Percentiles rank a stretch among this genome's conserved stretches.
These are phyloP conservation scores for Euglossa dilemma DNA, from an alignment of 1,140 invertebrate genomes.

Conservation along the genomic window DNA sequence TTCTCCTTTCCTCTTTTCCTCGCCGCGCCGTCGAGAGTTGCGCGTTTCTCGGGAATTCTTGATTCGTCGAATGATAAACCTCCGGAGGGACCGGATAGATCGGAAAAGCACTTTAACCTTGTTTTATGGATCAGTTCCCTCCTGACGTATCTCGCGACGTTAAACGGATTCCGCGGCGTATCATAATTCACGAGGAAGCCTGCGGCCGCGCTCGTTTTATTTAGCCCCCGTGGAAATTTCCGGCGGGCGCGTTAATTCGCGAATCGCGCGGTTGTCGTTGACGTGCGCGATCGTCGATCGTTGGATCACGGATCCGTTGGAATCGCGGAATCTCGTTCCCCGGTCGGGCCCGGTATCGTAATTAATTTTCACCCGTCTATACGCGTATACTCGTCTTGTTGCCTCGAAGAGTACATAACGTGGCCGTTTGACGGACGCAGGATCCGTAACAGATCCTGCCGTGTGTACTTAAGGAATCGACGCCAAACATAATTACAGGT, in stretches of 20 bases:
- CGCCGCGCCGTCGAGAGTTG: neutral
- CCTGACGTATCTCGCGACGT: neutral
- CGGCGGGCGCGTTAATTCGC: neutral
- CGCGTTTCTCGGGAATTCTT: neutral
- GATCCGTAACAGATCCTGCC: conserved; percentile 61
- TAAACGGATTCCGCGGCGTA: neutral
- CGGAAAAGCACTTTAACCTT: neutral
- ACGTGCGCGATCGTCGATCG: neutral
- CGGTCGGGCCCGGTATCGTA: neutral
- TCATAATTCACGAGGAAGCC: neutral
- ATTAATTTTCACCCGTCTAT: conserved; percentile 53
- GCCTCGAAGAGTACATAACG: conserved; percentile 61
- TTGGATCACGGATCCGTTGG: neutral
- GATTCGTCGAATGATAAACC: neutral
- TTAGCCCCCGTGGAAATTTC: neutral
- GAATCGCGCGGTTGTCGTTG: neutral
- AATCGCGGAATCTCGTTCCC: too few species aligned
- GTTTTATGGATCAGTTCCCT: neutral
- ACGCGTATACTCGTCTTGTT: neutral
- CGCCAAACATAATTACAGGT: conserved; percentile 80
- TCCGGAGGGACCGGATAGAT: too few species aligned
- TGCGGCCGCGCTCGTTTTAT: neutral
- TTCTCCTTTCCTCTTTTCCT: neutral
- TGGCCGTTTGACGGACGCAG: conserved; percentile 66
- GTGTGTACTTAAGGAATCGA: conserved; percentile 77